Percentiles rank a stretch among this genome's conserved stretches.
Conservation (phyloP, 2,888 invertebrate species). For the Synanthedon formicaeformis region DNA sequence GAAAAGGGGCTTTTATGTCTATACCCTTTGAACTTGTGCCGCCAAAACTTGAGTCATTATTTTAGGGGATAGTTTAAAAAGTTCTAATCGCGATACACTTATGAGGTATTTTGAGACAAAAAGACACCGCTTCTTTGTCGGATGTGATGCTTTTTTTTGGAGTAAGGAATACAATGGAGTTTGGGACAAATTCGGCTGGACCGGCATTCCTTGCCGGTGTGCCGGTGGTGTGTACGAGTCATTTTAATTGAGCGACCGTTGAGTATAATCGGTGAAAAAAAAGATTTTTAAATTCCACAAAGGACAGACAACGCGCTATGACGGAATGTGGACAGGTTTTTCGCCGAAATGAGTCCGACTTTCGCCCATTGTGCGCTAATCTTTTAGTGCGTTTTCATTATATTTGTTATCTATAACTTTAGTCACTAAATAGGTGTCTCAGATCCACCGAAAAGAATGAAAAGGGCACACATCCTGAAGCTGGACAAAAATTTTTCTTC, state of each 20-base stretch:
- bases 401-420: too few relatives aligned
- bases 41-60: slow-evolving; percentile 49
- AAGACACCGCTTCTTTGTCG: slow-evolving; percentile 57
- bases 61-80: slow-evolving; percentile 31
- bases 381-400: neutral
- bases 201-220: slow-evolving; percentile 42
- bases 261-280: slow-evolving; percentile 36
- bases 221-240: slow-evolving; percentile 55
- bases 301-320: slow-evolving; percentile 42
- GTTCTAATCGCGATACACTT: slow-evolving; percentile 56
- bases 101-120: slow-evolving; percentile 46
- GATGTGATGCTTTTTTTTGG: slow-evolving; percentile 40
- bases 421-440: too few relatives aligned
- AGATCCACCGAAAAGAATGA: too few relatives aligned
- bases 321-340: slow-evolving; percentile 51
- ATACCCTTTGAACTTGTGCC: slow-evolving; percentile 1
- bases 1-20: neutral
- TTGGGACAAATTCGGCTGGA: slow-evolving; percentile 52
- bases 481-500: too few relatives aligned
- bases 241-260: slow-evolving; percentile 60
- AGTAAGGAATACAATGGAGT: slow-evolving; percentile 45
- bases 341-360: slow-evolving; percentile 18
- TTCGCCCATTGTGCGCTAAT: slow-evolving; percentile 12
- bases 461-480: too few relatives aligned
- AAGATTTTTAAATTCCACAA: slow-evolving; percentile 23